phyloP scores from a whole-genome alignment of 2,113 vertebrate species.

The Calidris pugnax region DNA sequence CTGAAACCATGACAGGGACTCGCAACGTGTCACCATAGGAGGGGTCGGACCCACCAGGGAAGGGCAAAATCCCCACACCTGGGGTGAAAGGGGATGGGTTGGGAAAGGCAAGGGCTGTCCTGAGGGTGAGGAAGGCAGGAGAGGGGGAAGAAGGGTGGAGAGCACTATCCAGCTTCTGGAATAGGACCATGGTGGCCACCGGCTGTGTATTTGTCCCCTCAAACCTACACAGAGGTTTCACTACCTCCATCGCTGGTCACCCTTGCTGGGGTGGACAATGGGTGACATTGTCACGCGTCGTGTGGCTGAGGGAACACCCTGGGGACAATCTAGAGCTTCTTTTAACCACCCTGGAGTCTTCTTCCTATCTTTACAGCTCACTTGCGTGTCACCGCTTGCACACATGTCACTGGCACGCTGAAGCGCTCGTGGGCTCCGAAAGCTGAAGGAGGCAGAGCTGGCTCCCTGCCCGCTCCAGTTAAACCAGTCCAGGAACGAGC shows the following conservation, averaged over 20 bases:
- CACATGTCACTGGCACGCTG: accelerated
- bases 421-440: background rate
- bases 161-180: background rate
- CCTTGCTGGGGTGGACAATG: accelerated
- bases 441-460: background rate
- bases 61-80: background rate
- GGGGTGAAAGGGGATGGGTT: background rate
- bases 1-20: background rate
- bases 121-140: background rate
- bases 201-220: background rate
- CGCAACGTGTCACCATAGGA: background rate
- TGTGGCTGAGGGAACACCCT: background rate
- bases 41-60: background rate
- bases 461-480: background rate
- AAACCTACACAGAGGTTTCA: accelerated
- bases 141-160: background rate
- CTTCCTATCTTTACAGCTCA: background rate
- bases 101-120: background rate
- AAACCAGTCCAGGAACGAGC: background rate
- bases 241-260: background rate
- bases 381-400: accelerated
- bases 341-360: accelerated
- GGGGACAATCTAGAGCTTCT: background rate
- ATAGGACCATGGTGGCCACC: accelerated
- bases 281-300: too few species aligned